phyloP scores from a whole-genome alignment of 2,888 invertebrate genomes.

The Protodeltote pygarga region DNA sequence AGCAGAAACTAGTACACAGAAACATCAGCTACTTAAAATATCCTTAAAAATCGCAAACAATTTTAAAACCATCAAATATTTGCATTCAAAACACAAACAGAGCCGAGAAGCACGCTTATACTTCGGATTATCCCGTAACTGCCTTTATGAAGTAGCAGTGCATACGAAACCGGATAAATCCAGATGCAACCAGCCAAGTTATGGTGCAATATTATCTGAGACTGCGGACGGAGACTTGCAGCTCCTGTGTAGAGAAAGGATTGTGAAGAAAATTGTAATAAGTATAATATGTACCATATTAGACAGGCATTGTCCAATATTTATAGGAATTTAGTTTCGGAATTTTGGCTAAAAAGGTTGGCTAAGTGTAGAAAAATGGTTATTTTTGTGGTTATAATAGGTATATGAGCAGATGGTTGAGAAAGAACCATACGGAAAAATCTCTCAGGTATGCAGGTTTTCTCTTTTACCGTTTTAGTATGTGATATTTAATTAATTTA shows the following conservation, averaged over 20 bases:
- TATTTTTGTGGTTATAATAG: too few species aligned
- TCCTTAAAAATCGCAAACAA: conserved; percentile 20
- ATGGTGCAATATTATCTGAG: conserved; percentile 50
- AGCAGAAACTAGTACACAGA: too few species aligned
- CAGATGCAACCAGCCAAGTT: conserved; percentile 36
- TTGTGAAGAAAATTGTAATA: conserved; percentile 1
- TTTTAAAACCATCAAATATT: conserved; percentile 32
- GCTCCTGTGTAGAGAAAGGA: conserved; percentile 35
- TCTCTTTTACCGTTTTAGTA: too few species aligned
- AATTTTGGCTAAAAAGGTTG: too few species aligned
- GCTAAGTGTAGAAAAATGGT: too few species aligned
- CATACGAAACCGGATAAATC: conserved; percentile 47
- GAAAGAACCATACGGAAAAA: too few species aligned
- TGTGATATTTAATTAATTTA: too few species aligned
- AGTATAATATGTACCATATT: conserved; percentile 26
- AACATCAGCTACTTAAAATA: conserved; percentile 1
- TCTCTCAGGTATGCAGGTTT: too few species aligned
- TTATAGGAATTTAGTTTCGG: too few species aligned
- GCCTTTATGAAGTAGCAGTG: conserved; percentile 52
- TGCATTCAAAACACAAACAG: conserved; percentile 31
- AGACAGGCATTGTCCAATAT: conserved; percentile 14
- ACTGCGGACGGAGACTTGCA: conserved; percentile 18
- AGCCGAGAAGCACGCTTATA: conserved; percentile 31
- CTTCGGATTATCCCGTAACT: conserved; percentile 50
- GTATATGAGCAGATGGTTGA: too few species aligned